These are phyloP conservation scores for Heliocidaris erythrogramma DNA, from an alignment of 35 echinoderm and acorn worm species.

Conservation along the genomic window DNA sequence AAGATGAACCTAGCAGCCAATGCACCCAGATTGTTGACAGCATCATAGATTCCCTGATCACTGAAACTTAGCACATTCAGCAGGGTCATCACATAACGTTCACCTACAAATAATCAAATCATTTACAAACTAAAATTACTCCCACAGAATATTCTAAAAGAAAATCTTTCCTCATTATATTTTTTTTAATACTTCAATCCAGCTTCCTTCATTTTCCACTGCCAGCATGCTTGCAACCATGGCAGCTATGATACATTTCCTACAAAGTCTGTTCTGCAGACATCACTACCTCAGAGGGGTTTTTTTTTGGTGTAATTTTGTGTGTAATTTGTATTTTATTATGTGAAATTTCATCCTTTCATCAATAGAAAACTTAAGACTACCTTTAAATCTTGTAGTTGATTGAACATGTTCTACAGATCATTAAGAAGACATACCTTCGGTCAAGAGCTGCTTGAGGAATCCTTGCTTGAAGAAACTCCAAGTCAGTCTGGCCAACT, in stretches of 20 bases:
- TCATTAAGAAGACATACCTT: constrained; percentile 59
- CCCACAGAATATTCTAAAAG: background rate
- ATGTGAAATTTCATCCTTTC: too few relatives aligned
- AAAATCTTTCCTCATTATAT: background rate
- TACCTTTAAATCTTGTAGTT: too few relatives aligned
- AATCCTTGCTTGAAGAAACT: constrained; percentile 99
- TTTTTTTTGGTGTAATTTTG: too few relatives aligned
- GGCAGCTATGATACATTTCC: background rate
- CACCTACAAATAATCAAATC: constrained; percentile 58
- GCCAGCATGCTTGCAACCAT: background rate
- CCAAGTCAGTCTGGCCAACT: constrained; percentile 66
- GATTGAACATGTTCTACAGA: background rate
- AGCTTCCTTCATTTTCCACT: background rate
- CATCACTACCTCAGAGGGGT: background rate
- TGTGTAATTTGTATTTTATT: background rate
- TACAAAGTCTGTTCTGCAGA: background rate
- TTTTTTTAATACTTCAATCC: background rate
- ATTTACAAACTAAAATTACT: background rate
- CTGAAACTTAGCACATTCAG: constrained; percentile 91
- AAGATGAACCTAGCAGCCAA: constrained; percentile 98
- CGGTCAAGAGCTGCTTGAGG: constrained; percentile 96
- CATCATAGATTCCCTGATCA: constrained; percentile 97
- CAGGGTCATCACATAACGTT: constrained; percentile 97
- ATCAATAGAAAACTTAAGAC: too few relatives aligned
- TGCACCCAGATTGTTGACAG: constrained; percentile 93